A percentile compares a stretch with the other conserved stretches of the same genome.
phyloP scores from a whole-genome alignment of 2,888 invertebrate genomes.

The Proisotoma minuta region DNA sequence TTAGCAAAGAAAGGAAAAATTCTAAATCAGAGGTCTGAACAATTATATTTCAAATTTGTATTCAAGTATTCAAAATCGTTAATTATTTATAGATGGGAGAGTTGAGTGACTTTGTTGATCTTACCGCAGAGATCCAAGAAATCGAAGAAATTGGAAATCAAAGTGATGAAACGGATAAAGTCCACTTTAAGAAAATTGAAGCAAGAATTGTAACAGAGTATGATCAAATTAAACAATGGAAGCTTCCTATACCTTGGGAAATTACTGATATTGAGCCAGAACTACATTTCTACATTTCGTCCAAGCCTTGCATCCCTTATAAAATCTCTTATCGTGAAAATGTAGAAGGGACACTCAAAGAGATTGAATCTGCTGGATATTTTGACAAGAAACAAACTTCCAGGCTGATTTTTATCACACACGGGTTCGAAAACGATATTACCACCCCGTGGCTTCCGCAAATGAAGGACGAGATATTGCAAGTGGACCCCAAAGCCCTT shows the following conservation, averaged over 20 bases:
- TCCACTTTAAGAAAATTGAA: too few species aligned
- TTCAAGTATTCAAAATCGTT: too few species aligned
- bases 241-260: slow-evolving; percentile 6
- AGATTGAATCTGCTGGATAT: slow-evolving; percentile 2
- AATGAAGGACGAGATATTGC: slow-evolving; percentile 33
- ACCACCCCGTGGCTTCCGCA: slow-evolving; percentile 27
- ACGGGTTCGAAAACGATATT: slow-evolving; percentile 35
- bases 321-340: not conserved
- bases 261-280: not conserved
- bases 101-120: too few species aligned
- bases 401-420: slow-evolving; percentile 27
- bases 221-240: too few species aligned
- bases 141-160: too few species aligned
- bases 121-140: too few species aligned
- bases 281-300: not conserved
- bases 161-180: too few species aligned
- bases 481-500: slow-evolving; percentile 15
- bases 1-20: too few species aligned
- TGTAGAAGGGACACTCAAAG: not conserved
- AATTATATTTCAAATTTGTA: too few species aligned
- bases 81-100: too few species aligned
- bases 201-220: too few species aligned
- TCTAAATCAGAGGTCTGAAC: too few species aligned
- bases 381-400: not conserved
- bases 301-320: not conserved